Evolutionary conservation across 2,797 vertebrate species (phyloP), one percentile per base, ranked within the genome.

Genomic region (Pangasius krempfi): DNA sequence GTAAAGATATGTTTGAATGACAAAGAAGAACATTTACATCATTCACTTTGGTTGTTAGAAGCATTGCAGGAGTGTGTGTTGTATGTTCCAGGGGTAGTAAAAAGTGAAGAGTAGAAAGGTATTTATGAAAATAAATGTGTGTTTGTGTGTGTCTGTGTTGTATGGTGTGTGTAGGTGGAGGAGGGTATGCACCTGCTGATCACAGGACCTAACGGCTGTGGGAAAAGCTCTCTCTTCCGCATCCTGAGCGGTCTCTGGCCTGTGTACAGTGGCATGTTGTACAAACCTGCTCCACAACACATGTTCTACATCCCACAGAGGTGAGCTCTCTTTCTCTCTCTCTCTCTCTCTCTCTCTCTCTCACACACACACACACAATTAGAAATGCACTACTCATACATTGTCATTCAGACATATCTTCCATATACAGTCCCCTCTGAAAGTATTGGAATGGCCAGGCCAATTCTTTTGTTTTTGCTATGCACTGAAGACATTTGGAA

Each of bases 221-320:
- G 97, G 81, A 98, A 98, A 92, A 97, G 97, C 89, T 98, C 97
- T 3, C 91, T 98, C 78, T 98, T 98, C 92, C 94, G 97, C 83
- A 97, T 98, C 94, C 94, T 98, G 27, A 97, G 96, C 0, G 97
- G 97, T 14, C 95, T 98, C 12, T 98, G 97, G 97, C 97, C 97
- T 0, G 96, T 97, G 0, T 98, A 98, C 4, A 93, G 94, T 0
- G 97, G 97, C 0, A 94, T 95, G 2, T 94, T 96, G 18, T 94
- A 94, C 88, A 96, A 96, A 73, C 96, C 96, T 80, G 87, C 96
- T 1, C 97, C 97, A 0, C 95, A 94, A 33, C 96, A 96, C 91
- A 97, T 98, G 97, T 98, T 98, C 94, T 98, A 97, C 92, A 97
- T 97, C 87, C 97, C 97, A 0, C 97, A 98, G 89, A 97, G 97